These are phyloP conservation scores for Torymus aiolomorphi DNA, from an alignment of 2,888 invertebrate species.

Conservation along the genomic window DNA sequence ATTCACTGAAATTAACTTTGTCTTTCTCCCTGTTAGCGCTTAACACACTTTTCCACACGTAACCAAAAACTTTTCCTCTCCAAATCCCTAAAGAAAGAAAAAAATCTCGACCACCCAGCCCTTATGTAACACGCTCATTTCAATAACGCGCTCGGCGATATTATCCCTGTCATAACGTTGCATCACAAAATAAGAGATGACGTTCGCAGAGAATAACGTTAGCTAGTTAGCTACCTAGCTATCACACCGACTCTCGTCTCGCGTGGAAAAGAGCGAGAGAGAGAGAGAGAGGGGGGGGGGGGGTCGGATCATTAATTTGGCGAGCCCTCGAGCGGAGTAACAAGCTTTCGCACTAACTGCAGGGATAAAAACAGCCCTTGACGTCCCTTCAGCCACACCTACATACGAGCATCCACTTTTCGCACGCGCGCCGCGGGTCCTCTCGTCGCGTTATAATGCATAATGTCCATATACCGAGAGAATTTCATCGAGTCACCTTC, in stretches of 20 bases:
- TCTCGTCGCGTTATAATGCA: constrained; percentile 47
- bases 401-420: constrained; percentile 32
- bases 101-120: too few relatives aligned
- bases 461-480: constrained; percentile 11
- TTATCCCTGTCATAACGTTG: not conserved
- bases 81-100: too few relatives aligned
- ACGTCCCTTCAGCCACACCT: constrained; percentile 23
- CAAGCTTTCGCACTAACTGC: constrained; percentile 72
- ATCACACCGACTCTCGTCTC: too few relatives aligned
- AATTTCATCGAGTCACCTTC: constrained; percentile 46
- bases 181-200: constrained; percentile 23
- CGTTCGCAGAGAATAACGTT: not conserved
- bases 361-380: constrained; percentile 62
- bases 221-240: too few relatives aligned
- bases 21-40: too few relatives aligned
- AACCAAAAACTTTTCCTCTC: too few relatives aligned
- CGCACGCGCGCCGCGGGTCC: not conserved
- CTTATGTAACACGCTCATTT: not conserved
- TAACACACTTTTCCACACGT: too few relatives aligned
- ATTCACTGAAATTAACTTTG: too few relatives aligned
- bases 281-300: not conserved
- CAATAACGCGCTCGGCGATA: constrained; percentile 21
- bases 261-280: not conserved
- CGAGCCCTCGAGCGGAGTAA: constrained; percentile 67
- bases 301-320: constrained; percentile 72